Base-by-base conservation (phyloP, 2,797 vertebrate genomes). In the Tragopan temminckii region DNA sequence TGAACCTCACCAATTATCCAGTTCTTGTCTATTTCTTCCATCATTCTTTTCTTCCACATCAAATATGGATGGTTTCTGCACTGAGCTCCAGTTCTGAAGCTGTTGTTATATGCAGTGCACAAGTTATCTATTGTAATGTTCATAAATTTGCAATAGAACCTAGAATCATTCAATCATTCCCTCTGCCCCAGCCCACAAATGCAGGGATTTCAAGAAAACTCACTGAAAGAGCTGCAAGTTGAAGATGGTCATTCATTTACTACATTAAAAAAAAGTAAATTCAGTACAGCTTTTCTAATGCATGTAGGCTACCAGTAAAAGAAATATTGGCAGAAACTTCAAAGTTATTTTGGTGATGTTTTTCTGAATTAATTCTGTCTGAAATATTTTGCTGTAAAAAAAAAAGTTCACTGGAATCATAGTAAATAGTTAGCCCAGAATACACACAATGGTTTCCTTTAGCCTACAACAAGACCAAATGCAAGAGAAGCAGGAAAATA, bases 231-330 rank as follows among this genome's bases (percentile, higher is more conserved):
- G 6, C 25, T 62, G 35, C 5, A 69, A 89, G 13, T 7, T 42
- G 7, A 76, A 75, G 46, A 72, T 11, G 17, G 13, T 8, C 35
- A 84, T 68, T 59, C 7, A n/a, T 50, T 66, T 48, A 27, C 5
- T 23, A 79, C 18, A 57, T 7, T 6, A 31, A 17, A 14, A 90
- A 80, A 55, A 0, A 8, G 20, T 24, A 87, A 68, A 74, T 5
- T 29, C 7, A 50, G 5, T n/a, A 17, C 76, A 89, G 17, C 10
- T 80, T 27, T 69, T 55, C 21, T 53, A 13, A 40, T 14, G 20
- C 0, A 0, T 4, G 11, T 21, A 43, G 13, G 24, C n/a, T 91
- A n/a, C 8, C 25, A 7, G 9, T 57, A 33, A 68, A 2, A 7
- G 4, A 10, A 29, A 20, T 11, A 20, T 3, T 11, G 16, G 11